A percentile compares a stretch with the other conserved stretches of the same genome.
These are phyloP conservation scores for Sander lucioperca DNA, from an alignment of 2,113 vertebrate genomes.

Conservation along the genomic window DNA sequence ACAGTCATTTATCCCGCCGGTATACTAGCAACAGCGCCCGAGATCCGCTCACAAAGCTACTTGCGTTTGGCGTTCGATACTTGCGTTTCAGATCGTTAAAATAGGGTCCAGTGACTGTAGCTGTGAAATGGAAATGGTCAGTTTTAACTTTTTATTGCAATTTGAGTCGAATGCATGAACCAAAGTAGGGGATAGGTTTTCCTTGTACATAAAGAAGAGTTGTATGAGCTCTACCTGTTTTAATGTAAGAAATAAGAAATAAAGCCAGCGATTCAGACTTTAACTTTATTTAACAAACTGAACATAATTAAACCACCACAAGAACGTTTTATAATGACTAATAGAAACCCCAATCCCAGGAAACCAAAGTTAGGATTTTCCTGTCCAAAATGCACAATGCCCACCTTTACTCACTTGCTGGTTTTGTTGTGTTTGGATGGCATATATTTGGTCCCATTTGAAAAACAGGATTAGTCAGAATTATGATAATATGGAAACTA, in stretches of 20 bases:
- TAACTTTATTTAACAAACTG: slow-evolving; percentile 67
- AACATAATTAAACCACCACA: slow-evolving; percentile 60
- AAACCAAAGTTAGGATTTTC: slow-evolving; percentile 34
- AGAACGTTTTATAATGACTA: slow-evolving; percentile 31
- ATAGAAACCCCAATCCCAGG: slow-evolving; percentile 29
- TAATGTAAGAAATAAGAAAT: not conserved
- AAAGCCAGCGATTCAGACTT: slow-evolving; percentile 36
- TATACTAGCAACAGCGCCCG: too few relatives aligned
- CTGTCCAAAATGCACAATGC: slow-evolving; percentile 41
- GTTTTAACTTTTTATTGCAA: slow-evolving; percentile 38
- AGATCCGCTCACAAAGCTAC: too few relatives aligned
- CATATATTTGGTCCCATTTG: slow-evolving; percentile 66
- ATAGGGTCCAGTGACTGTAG: not conserved
- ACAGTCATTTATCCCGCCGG: too few relatives aligned
- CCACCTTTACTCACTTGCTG: slow-evolving; percentile 28
- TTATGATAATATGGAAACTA: slow-evolving; percentile 10
- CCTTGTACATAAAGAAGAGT: not conserved
- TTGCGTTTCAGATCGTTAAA: too few relatives aligned
- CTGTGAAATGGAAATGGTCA: slow-evolving; percentile 46
- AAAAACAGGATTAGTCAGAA: slow-evolving; percentile 30
- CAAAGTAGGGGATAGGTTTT: not conserved
- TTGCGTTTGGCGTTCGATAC: too few relatives aligned
- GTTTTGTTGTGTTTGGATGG: slow-evolving; percentile 19
- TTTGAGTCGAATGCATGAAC: not conserved
- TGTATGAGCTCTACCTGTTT: not conserved